phyloP scores from a whole-genome alignment of 2,888 invertebrate genomes.

The Ophion obscuratus region DNA sequence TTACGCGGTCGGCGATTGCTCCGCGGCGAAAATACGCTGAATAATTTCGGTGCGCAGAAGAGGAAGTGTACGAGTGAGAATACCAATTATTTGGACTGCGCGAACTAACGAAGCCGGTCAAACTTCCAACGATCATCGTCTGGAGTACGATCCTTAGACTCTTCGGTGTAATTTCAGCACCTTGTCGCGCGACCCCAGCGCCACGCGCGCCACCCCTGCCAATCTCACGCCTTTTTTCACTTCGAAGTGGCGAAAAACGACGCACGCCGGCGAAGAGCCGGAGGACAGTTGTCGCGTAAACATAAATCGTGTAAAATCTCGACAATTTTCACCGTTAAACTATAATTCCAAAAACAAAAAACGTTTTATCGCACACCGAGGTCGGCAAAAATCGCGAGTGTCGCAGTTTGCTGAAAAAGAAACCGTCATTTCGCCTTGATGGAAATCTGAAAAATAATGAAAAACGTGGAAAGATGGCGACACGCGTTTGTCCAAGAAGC shows the following conservation, averaged over 20 bases:
- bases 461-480: slow-evolving; percentile 41
- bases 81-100: background rate
- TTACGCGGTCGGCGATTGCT: background rate
- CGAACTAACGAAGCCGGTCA: background rate
- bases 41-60: background rate
- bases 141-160: background rate
- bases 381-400: too few species aligned
- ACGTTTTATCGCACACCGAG: too few species aligned
- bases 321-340: too few species aligned
- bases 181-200: background rate
- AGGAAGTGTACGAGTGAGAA: background rate
- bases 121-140: background rate
- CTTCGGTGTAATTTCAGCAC: background rate
- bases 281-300: too few species aligned
- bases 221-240: background rate
- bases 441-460: background rate
- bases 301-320: too few species aligned
- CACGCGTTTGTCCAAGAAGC: slow-evolving; percentile 35
- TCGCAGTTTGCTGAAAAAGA: background rate
- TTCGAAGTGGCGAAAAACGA: too few species aligned
- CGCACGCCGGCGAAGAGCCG: too few species aligned
- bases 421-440: background rate
- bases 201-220: background rate
- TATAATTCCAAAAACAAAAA: too few species aligned
- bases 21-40: background rate